These are phyloP conservation scores for Myiotriccus ornatus DNA, from an alignment of 2,797 vertebrate species.

Conservation along the genomic window DNA sequence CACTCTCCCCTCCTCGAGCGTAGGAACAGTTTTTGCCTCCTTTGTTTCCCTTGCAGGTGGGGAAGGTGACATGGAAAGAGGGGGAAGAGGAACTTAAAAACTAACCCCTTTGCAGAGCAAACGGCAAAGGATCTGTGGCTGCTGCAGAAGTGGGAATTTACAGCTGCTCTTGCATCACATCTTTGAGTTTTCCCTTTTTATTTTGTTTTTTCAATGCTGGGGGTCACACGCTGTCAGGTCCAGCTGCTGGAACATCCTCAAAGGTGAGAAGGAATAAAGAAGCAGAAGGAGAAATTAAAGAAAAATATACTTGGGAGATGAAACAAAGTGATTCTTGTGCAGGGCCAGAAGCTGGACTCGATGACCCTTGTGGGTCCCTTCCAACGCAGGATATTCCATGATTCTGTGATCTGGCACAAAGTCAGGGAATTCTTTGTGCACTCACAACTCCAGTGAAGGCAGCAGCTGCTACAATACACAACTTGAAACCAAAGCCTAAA, in stretches of 20 bases:
- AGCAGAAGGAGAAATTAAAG: neutral
- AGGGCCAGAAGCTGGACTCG: neutral
- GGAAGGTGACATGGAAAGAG: neutral
- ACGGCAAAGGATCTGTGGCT: neutral
- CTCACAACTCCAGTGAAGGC: neutral
- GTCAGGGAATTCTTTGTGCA: neutral
- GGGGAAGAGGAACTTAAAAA: neutral
- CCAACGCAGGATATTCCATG: neutral
- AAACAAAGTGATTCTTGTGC: neutral
- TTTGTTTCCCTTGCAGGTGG: conserved; percentile 2
- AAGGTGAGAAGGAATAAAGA: neutral
- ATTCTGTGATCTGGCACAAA: neutral
- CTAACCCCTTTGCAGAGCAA: neutral
- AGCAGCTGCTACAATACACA: neutral
- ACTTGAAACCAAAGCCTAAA: neutral
- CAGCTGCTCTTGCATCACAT: neutral
- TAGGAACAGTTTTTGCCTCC: neutral
- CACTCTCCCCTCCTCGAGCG: neutral
- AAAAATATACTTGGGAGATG: neutral
- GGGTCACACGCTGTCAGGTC: neutral
- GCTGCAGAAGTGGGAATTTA: neutral
- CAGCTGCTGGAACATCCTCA: neutral
- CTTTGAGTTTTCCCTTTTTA: neutral
- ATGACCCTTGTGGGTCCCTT: neutral
- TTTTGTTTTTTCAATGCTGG: neutral